Evolutionary conservation across 2,113 vertebrate species (phyloP).

Genomic region (Siniperca knerii): DNA sequence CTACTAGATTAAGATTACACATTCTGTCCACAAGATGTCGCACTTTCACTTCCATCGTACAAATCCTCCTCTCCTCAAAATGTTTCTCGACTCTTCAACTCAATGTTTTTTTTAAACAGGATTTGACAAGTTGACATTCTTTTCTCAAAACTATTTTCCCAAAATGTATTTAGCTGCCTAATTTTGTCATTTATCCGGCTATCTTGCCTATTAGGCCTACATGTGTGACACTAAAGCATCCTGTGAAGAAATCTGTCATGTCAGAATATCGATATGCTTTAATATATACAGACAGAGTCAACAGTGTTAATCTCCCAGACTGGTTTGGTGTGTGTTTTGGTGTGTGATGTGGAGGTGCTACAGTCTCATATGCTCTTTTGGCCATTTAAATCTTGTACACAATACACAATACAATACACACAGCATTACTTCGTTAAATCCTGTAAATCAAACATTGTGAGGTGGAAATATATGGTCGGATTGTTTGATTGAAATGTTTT

Average conservation of each 20-base stretch:
- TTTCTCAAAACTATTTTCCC: not conserved
- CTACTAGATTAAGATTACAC: not conserved
- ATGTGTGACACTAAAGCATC: not conserved
- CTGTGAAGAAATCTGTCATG: constrained; percentile 30
- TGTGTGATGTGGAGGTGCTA: constrained; percentile 72
- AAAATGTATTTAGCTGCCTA: not conserved
- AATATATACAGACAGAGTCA: constrained; percentile 47
- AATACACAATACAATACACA: constrained; percentile 37
- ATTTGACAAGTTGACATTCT: not conserved
- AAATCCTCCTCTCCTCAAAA: not conserved
- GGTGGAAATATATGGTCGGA: constrained; percentile 4
- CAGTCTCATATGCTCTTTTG: constrained; percentile 34
- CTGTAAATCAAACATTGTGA: constrained; percentile 65
- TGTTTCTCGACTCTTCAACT: not conserved
- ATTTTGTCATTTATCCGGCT: not conserved
- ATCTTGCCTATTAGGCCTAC: not conserved
- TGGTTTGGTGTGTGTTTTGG: constrained; percentile 82
- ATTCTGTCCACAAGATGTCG: constrained; percentile 58
- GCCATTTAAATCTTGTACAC: constrained; percentile 49
- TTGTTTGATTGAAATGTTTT: not conserved
- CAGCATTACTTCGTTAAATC: constrained; percentile 48
- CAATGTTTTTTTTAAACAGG: not conserved
- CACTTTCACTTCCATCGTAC: not conserved
- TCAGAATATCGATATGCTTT: constrained; percentile 5
- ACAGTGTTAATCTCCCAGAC: constrained; percentile 56